Base-by-base conservation (phyloP, 64 coral and sea anemone species). In the Montipora foliosa region DNA sequence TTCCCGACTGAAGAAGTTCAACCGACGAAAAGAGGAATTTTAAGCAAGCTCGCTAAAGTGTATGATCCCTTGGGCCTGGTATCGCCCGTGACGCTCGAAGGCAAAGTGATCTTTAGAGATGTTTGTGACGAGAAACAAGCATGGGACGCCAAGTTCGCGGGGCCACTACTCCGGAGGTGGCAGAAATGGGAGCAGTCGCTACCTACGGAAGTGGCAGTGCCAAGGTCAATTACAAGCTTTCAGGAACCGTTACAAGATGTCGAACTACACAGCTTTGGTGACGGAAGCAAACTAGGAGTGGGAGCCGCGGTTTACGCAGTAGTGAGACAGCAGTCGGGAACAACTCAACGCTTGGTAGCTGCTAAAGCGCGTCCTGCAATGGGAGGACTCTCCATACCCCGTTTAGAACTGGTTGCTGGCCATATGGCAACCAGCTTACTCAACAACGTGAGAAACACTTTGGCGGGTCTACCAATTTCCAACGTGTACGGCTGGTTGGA, bases 21-120 rank as follows among this genome's bases (percentile, higher is more conserved):
- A 58, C 17, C 50, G 48, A 80, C 49, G 1, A 80, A 80, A 53
- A 80, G 48, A 57, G 78, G 15, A 8, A 0, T 80, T 80, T 47
- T 59, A 80, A 53, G 78, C 78, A 80, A 80, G 78, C 78, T 80
- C 19, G 49, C 0, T 50, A 44, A 57, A 53, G 78, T 80, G 14
- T 80, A 80, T 57, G 50, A 80, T 80, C 78, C 78, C 19, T n/a
- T 80, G 78, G 78, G 78, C 1, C 50, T 80, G 78, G 78, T 80
- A 14, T 59, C 78, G 4, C 78, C 78, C 25, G 78, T 80, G 50
- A 80, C 17, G 4, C 78, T 80, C 19, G 71, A 25, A 37, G 71
- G 71, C 4, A 74, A 74, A 37, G 8, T 74, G 72, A 74, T 74
- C 2, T 74, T 74, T 5, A 74, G 72, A 74, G 22, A 74, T 74